phyloP scores from a whole-genome alignment of 2,113 vertebrate species.

The Epinephelus moara region DNA sequence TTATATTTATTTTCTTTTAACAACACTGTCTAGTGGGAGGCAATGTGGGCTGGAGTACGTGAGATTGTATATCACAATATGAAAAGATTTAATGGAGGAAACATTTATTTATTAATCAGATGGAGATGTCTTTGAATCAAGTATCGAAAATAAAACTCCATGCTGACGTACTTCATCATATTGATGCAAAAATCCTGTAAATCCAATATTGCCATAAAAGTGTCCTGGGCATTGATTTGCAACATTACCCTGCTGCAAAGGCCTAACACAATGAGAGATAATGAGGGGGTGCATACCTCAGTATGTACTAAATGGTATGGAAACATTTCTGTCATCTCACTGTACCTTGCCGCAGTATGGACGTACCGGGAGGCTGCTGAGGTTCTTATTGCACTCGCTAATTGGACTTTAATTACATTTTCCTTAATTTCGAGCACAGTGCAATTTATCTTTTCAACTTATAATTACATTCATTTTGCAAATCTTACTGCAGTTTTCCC shows the following conservation, averaged over 20 bases:
- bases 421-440: too few relatives aligned
- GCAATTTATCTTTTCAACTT: too few relatives aligned
- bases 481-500: too few relatives aligned
- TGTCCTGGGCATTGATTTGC: constrained; percentile 8
- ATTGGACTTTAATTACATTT: too few relatives aligned
- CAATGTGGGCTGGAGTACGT: neutral
- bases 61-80: neutral
- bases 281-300: neutral
- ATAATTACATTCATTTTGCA: too few relatives aligned
- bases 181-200: neutral
- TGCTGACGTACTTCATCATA: neutral
- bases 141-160: neutral
- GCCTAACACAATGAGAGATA: neutral
- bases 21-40: neutral
- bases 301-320: neutral
- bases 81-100: neutral
- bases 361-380: too few relatives aligned
- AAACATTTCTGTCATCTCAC: neutral
- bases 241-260: neutral
- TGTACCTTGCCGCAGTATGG: neutral
- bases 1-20: neutral
- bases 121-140: neutral
- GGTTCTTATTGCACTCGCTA: too few relatives aligned
- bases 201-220: neutral
- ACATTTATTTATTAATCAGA: neutral